Evolutionary conservation across 2,797 vertebrate genomes (phyloP).

Genomic region (Sebastes dallii): DNA sequence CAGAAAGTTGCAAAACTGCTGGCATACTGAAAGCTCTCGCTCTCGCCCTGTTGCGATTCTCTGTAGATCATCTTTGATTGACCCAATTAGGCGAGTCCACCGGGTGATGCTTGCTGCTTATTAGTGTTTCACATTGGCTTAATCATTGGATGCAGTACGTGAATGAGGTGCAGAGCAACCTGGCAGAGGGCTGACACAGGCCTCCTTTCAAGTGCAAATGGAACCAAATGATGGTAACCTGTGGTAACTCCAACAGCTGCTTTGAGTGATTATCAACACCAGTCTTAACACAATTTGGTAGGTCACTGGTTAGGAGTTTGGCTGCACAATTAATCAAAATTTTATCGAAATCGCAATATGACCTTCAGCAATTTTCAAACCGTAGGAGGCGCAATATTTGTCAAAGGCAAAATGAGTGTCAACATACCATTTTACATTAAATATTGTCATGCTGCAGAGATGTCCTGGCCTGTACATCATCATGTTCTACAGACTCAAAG

Average conservation of each 20-base stretch:
- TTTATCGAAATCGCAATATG: no score
- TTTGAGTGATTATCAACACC: conserved; percentile 39
- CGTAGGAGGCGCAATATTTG: not conserved
- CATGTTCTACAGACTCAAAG: no score
- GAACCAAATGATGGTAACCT: conserved; percentile 61
- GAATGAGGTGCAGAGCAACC: conserved; percentile 69
- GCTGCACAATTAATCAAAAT: not conserved
- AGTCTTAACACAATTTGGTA: conserved; percentile 21
- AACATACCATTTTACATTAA: not conserved
- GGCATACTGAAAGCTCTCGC: conserved; percentile 48
- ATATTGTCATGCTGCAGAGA: not conserved
- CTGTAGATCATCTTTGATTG: conserved; percentile 77
- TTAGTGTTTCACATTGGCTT: conserved; percentile 76
- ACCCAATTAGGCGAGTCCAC: conserved; percentile 79
- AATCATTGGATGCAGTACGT: conserved; percentile 72
- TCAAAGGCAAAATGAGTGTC: not conserved
- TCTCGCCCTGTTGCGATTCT: conserved; percentile 55
- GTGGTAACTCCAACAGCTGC: conserved; percentile 59
- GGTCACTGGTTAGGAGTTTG: conserved; percentile 19
- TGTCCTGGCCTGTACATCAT: no score
- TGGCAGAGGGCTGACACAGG: conserved; percentile 56
- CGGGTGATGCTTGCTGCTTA: conserved; percentile 76
- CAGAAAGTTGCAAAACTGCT: conserved; percentile 50
- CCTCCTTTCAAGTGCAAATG: conserved; percentile 74
- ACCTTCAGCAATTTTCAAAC: no score